Percentiles rank a stretch among this genome's conserved stretches.
phyloP scores from a whole-genome alignment of 1,140 invertebrate species.

The Lasaia peninsularis region DNA sequence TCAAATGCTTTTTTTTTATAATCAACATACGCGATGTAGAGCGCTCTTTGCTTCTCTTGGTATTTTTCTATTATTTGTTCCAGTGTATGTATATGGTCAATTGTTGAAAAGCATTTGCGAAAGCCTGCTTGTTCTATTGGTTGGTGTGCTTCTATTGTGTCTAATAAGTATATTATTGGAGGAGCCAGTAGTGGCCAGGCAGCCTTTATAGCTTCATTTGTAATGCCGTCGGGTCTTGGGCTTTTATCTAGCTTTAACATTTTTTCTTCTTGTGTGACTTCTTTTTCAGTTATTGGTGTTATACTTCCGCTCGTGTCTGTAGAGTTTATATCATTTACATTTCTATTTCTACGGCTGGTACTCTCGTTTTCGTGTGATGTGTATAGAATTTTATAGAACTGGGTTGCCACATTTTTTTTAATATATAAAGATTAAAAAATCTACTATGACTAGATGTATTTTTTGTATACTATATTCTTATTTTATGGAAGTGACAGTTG shows the following conservation, averaged over 20 bases:
- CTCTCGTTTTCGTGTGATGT: neutral
- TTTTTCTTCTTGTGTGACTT: conserved; percentile 17
- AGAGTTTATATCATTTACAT: neutral
- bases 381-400: conserved; percentile 17
- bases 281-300: neutral
- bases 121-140: conserved; percentile 18
- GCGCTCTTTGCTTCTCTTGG: conserved; percentile 5
- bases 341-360: neutral
- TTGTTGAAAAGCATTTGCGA: conserved; percentile 12
- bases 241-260: conserved; percentile 20
- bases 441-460: too few species aligned
- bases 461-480: too few species aligned
- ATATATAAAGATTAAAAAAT: too few species aligned
- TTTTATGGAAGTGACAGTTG: too few species aligned
- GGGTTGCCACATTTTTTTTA: conserved; percentile 10
- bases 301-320: neutral
- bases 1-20: neutral
- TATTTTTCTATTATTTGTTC: conserved; percentile 19
- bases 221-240: conserved; percentile 17
- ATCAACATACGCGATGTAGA: neutral
- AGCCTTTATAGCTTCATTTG: conserved; percentile 21
- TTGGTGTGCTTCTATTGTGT: neutral
- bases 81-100: conserved; percentile 17
- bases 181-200: neutral
- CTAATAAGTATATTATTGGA: conserved; percentile 20